Evolutionary conservation across 1,140 invertebrate genomes (phyloP).

Genomic region (Drosophila sechellia): DNA sequence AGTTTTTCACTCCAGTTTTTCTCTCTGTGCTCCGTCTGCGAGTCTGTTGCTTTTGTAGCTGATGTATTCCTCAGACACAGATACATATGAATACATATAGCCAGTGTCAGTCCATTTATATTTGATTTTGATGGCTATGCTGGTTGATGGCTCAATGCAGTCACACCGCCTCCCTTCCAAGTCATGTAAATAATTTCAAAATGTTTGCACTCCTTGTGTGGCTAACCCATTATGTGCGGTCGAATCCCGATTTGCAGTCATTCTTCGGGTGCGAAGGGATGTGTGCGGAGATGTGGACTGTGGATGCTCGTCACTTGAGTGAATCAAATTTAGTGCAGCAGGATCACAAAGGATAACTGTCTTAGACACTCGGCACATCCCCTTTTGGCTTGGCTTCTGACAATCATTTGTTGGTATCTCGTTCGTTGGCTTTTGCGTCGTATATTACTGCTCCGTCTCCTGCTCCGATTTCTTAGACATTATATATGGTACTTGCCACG

Average conservation of each 20-base stretch:
- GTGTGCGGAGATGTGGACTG: not conserved
- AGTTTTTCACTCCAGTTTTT: not conserved
- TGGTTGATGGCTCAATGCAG: constrained; percentile 59
- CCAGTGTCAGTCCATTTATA: constrained; percentile 71
- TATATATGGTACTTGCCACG: constrained; percentile 58
- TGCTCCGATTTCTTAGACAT: constrained; percentile 37
- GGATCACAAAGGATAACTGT: constrained; percentile 36
- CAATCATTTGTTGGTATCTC: constrained; percentile 65
- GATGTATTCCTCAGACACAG: constrained; percentile 46
- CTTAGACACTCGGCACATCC: constrained; percentile 21
- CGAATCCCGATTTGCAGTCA: constrained; percentile 67
- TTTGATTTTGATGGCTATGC: constrained; percentile 81
- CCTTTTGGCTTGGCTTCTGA: constrained; percentile 24
- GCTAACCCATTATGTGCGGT: constrained; percentile 68
- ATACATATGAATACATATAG: constrained; percentile 30
- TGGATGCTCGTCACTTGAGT: constrained; percentile 55
- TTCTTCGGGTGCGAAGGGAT: not conserved
- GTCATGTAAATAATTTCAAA: constrained; percentile 59
- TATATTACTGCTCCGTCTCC: constrained; percentile 36
- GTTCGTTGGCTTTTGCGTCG: constrained; percentile 36
- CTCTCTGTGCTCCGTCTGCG: not conserved
- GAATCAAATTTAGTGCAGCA: constrained; percentile 65
- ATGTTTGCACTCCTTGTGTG: constrained; percentile 67
- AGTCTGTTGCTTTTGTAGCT: constrained; percentile 63
- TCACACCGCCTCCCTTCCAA: constrained; percentile 12